Conservation (phyloP, 2,113 vertebrate genomes). For the Struthidea cinerea region DNA sequence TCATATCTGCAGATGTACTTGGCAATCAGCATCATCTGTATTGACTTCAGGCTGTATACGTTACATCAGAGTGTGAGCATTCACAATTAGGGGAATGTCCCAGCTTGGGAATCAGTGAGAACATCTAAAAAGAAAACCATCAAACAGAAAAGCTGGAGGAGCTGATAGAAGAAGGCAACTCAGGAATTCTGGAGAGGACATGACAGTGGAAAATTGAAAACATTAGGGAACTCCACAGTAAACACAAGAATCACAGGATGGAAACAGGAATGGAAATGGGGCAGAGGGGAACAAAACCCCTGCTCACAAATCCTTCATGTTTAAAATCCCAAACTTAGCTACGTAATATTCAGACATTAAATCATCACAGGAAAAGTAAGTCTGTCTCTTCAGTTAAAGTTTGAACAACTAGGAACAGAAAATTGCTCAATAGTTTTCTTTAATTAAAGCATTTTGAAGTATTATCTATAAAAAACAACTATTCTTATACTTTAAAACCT, state of each 20-base stretch:
- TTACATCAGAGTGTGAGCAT: neutral
- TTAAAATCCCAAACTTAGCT: neutral
- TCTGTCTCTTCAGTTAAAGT: neutral
- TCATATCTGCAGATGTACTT: neutral
- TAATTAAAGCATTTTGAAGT: neutral
- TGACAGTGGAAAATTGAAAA: neutral
- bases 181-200: neutral
- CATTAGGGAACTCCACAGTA: neutral
- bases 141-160: neutral
- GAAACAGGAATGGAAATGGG: neutral
- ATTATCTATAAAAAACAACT: neutral
- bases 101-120: neutral
- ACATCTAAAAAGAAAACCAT: neutral
- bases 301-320: neutral
- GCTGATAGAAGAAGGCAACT: fast-evolving
- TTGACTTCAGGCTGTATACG: neutral
- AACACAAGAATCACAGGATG: neutral
- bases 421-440: neutral
- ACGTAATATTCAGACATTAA: neutral
- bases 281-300: neutral
- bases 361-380: neutral
- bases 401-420: neutral
- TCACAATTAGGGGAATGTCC: neutral
- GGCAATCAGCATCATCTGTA: neutral
- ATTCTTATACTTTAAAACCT: neutral